Evolutionary conservation across 2,888 invertebrate species (phyloP), one percentile per base, ranked within the genome.

Genomic region (Abrostola tripartita): DNA sequence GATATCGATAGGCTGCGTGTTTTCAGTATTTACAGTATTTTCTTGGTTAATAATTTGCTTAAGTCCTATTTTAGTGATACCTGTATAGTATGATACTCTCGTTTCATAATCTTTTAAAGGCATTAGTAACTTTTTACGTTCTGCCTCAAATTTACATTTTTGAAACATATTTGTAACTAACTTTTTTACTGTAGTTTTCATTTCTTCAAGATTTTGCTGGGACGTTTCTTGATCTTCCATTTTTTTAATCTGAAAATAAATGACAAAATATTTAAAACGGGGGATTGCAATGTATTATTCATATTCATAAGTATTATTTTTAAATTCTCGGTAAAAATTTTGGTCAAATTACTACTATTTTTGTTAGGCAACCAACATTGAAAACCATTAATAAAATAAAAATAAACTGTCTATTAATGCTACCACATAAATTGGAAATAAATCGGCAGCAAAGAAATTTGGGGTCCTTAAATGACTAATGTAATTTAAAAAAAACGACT

Each of bases 61-160:
- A 14, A 85, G 41, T n/a, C 41, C 41, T 9, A 5, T 36, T 60
- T 44, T 47, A 7, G 81, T 66, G 6, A 76, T 62, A 6, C 70
- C 84, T 38, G 87, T 86, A 49, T 88, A 89, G 58, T 68, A 75
- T 14, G 76, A 62, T 5, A 79, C 82, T 63, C 87, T 79, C 44
- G 77, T 76, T 68, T 73, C 66, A 57, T 68, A 59, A 37, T 84
- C 71, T 58, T 81, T 68, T 58, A 88, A 37, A n/a, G 83, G 81
- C 49, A 78, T 58, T 35, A 68, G 49, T 57, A 87, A 66, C 5
- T 44, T 52, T 9, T 75, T 71, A 12, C 35, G 50, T 36, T 71
- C 61, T 41, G 68, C 77, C 63, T 88, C 88, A 41, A 71, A 65
- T 68, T 81, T 75, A 68, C 86, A 88, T 65, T 67, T 82, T 41